These are phyloP conservation scores for Drymodes brunneopygia DNA, from an alignment of 2,113 vertebrate species.

Conservation along the genomic window DNA sequence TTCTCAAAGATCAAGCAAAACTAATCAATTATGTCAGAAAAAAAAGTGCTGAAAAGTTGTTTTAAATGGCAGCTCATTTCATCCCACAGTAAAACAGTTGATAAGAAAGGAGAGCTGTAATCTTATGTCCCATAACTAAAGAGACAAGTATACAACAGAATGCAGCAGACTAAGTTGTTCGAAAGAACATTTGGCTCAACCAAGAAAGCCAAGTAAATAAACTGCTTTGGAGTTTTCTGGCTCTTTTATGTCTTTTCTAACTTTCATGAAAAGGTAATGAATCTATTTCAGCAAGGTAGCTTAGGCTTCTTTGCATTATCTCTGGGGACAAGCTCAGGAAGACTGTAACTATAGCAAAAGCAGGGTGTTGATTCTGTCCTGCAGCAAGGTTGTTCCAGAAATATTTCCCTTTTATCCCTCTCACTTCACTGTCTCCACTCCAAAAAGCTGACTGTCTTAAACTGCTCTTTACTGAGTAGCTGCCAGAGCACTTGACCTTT, in stretches of 20 bases:
- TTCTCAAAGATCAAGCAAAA: neutral
- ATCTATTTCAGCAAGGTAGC: neutral
- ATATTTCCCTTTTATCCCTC: neutral
- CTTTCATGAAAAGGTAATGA: neutral
- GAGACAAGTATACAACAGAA: fast-evolving
- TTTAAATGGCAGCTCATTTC: neutral
- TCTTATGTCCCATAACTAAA: neutral
- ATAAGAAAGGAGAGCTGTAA: neutral
- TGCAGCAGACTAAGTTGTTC: neutral
- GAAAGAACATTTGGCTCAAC: neutral
- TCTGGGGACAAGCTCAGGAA: neutral
- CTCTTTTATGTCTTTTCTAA: neutral
- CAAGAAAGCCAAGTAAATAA: neutral
- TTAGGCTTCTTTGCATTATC: neutral
- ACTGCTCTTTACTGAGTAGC: neutral
- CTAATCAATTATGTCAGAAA: neutral
- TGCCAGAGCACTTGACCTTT: neutral
- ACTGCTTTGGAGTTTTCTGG: neutral
- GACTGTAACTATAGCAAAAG: neutral
- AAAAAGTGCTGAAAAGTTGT: neutral
- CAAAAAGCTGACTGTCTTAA: neutral
- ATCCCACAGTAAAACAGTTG: neutral
- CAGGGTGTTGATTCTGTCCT: neutral
- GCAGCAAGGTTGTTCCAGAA: neutral
- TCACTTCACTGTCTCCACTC: neutral